Conservation (phyloP, 2,113 vertebrate genomes). For the Opisthocomus hoazin region DNA sequence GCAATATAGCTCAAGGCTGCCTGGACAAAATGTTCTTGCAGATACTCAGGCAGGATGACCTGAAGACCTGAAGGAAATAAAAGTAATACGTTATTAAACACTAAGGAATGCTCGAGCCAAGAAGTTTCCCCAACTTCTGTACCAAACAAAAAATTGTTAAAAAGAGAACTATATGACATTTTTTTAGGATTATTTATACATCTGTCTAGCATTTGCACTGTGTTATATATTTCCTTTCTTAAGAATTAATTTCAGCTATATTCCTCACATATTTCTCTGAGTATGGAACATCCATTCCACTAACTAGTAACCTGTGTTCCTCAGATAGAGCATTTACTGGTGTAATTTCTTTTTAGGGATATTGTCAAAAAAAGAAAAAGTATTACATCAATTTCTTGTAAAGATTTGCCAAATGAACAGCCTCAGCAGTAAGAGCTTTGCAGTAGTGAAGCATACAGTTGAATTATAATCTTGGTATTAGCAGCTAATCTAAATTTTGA, state of each 20-base stretch:
- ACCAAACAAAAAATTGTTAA: background rate
- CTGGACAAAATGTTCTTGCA: slow-evolving; percentile 90
- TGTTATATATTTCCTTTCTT: background rate
- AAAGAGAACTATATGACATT: background rate
- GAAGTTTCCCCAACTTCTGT: rapidly evolving
- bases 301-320: background rate
- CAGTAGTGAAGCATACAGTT: background rate
- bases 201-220: background rate
- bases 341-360: background rate
- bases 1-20: slow-evolving; percentile 95
- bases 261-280: background rate
- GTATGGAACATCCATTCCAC: background rate
- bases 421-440: background rate
- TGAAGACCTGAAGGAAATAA: slow-evolving; percentile 81
- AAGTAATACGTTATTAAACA: background rate
- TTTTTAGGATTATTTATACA: background rate
- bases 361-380: background rate
- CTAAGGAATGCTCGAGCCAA: background rate
- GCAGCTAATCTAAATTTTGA: background rate
- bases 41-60: slow-evolving; percentile 90
- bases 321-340: background rate
- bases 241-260: background rate
- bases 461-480: background rate
- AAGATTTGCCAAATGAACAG: background rate
- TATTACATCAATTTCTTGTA: background rate